Conservation (phyloP, 2,113 vertebrate genomes). For the Peromyscus polionotus region DNA sequence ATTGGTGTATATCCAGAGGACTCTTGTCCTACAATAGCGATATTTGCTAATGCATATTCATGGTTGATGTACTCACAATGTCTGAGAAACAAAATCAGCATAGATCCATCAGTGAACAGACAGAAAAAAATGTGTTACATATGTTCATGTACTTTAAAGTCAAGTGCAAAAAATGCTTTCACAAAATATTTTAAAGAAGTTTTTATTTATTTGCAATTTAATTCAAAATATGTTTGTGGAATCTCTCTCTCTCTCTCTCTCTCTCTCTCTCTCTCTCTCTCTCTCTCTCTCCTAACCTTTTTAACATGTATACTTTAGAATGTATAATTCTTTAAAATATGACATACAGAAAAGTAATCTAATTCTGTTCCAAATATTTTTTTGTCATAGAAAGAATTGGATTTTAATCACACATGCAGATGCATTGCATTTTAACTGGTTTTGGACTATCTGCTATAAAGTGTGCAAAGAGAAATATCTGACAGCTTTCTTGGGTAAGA, state of each 20-base stretch:
- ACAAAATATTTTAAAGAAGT: background rate
- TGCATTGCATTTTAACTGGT: background rate
- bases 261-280: background rate
- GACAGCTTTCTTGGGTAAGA: background rate
- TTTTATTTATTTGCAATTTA: background rate
- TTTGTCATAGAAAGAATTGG: background rate
- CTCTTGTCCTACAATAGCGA: background rate
- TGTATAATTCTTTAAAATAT: background rate
- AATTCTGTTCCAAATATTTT: background rate
- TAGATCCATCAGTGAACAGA: too few species aligned
- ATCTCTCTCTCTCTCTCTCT: background rate
- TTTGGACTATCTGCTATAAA: slow-evolving; percentile 32
- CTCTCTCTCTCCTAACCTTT: background rate
- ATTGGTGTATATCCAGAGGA: background rate
- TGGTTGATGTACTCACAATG: background rate
- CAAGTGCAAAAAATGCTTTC: background rate
- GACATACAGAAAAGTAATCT: background rate
- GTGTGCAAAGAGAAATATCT: background rate
- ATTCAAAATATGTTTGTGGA: background rate
- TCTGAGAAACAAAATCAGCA: background rate
- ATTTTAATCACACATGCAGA: background rate
- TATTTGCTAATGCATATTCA: background rate
- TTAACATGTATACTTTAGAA: background rate
- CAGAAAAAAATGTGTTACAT: background rate
- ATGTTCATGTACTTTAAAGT: background rate